Evolutionary conservation across 2,888 invertebrate genomes (phyloP).

Genomic region (Microctonus hyperodae): DNA sequence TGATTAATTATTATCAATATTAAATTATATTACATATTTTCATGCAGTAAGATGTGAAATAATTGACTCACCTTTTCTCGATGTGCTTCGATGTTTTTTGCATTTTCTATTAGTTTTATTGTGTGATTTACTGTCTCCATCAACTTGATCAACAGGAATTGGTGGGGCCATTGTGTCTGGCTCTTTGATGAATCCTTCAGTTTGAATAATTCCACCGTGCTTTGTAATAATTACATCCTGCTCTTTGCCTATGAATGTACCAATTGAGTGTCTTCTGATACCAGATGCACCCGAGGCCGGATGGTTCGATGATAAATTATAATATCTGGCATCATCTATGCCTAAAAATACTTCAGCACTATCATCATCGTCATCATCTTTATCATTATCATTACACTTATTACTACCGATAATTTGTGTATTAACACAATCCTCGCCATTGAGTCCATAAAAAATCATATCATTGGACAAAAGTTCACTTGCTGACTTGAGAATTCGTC

Average conservation of each 20-base stretch:
- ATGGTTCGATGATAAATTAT: constrained; percentile 63
- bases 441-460: constrained; percentile 53
- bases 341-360: constrained; percentile 72
- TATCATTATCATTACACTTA: constrained; percentile 40
- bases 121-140: constrained; percentile 26
- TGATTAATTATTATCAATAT: too few species aligned
- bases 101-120: constrained; percentile 32
- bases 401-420: constrained; percentile 36
- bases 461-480: constrained; percentile 59
- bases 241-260: constrained; percentile 67
- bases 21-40: background rate
- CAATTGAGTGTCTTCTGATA: constrained; percentile 72
- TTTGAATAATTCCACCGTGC: constrained; percentile 38
- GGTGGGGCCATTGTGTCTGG: constrained; percentile 68
- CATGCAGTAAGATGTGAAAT: background rate
- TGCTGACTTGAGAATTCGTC: constrained; percentile 55
- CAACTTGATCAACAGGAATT: constrained; percentile 49
- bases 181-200: constrained; percentile 65
- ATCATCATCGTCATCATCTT: constrained; percentile 51
- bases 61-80: constrained; percentile 47
- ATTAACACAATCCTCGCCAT: constrained; percentile 37
- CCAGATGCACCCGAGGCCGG: constrained; percentile 61
- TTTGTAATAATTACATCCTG: constrained; percentile 33
- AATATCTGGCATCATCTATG: constrained; percentile 65
- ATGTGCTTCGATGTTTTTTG: constrained; percentile 43